Percentiles rank a stretch among this genome's conserved stretches.
These are phyloP conservation scores for Thereva nobilitata DNA, from an alignment of 2,888 invertebrate genomes.

Conservation along the genomic window DNA sequence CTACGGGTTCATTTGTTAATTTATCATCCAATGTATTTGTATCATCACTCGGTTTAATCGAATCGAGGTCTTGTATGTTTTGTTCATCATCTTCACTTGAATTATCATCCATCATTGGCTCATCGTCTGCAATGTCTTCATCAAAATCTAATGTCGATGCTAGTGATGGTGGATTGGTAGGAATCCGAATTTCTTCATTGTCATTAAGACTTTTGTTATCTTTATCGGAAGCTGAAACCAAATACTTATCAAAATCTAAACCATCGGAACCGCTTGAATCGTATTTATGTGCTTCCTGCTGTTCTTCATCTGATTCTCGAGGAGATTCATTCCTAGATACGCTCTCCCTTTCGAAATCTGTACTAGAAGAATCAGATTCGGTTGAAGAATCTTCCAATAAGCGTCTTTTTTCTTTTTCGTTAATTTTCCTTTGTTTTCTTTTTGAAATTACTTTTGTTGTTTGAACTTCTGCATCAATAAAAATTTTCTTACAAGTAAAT, in stretches of 20 bases:
- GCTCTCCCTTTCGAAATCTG: neutral
- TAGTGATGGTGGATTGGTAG: no score
- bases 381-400: constrained; percentile 9
- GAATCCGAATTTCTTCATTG: neutral
- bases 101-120: neutral
- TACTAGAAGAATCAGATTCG: constrained; percentile 12
- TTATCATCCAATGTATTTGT: constrained; percentile 7
- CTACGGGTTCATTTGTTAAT: constrained; percentile 15
- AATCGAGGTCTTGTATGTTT: neutral
- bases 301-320: neutral
- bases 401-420: constrained; percentile 20
- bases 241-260: neutral
- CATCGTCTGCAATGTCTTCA: neutral
- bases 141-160: neutral
- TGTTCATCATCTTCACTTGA: neutral
- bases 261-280: neutral
- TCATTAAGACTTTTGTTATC: neutral
- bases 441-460: constrained; percentile 11
- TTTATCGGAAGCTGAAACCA: neutral
- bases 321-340: neutral
- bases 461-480: neutral
- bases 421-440: constrained; percentile 16
- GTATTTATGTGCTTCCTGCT: constrained; percentile 24
- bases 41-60: neutral
- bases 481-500: neutral